Evolutionary conservation across 2,888 invertebrate species (phyloP).

Genomic region (Chloroclystis v-ata): DNA sequence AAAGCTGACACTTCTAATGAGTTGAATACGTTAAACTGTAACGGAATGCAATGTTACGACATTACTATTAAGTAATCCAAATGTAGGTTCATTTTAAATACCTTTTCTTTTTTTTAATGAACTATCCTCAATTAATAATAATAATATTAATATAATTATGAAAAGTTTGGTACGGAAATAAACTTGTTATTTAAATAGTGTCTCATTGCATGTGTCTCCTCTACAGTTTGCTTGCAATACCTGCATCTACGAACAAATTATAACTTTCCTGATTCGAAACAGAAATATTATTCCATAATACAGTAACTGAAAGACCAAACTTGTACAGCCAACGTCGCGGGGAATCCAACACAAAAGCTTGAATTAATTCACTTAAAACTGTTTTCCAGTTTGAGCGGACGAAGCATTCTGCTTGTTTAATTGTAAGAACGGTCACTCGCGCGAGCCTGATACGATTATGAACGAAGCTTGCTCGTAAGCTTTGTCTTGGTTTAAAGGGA

Average conservation of each 20-base stretch:
- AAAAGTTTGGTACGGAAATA: too few relatives aligned
- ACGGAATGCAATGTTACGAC: slow-evolving; percentile 46
- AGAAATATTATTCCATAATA: slow-evolving; percentile 3
- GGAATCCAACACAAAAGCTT: slow-evolving; percentile 23
- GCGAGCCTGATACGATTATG: slow-evolving; percentile 32
- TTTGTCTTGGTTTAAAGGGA: slow-evolving; percentile 6
- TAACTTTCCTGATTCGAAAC: not conserved
- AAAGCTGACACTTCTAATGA: slow-evolving; percentile 48
- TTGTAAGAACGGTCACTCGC: slow-evolving; percentile 40
- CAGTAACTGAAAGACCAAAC: slow-evolving; percentile 8
- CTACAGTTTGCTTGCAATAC: too few relatives aligned
- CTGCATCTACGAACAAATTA: not conserved
- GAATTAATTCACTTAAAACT: slow-evolving; percentile 36
- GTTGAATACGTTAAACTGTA: slow-evolving; percentile 43
- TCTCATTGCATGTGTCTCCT: too few relatives aligned
- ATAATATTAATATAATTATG: too few relatives aligned
- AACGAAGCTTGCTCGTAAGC: slow-evolving; percentile 5
- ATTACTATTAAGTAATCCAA: slow-evolving; percentile 41
- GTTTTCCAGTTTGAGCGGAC: slow-evolving; percentile 31
- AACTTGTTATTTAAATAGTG: too few relatives aligned
- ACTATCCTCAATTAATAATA: too few relatives aligned
- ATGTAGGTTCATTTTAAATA: slow-evolving; percentile 6
- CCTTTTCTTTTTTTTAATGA: too few relatives aligned
- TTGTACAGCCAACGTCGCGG: slow-evolving; percentile 19
- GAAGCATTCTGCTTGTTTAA: slow-evolving; percentile 34